Base-by-base conservation (phyloP, 2,888 invertebrate genomes). In the Panzeria rudis region DNA sequence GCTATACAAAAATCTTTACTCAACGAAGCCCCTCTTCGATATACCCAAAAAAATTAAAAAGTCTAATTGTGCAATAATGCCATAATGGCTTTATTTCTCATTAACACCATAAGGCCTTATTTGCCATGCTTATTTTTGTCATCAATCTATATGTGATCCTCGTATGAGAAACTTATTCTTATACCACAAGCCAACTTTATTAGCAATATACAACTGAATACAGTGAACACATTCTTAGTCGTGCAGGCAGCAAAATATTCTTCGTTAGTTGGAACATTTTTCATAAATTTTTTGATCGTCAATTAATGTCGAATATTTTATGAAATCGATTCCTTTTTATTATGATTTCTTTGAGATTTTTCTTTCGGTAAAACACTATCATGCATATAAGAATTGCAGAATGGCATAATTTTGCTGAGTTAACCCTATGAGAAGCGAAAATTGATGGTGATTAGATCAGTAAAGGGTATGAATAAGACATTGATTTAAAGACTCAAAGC, bases 261-360 rank as follows among this genome's bases (percentile, higher is more conserved):
- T 73, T 72, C 76, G 86, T 79, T 82, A 82, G 84, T 69, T 72
- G 80, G 88, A 89, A 88, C 89, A 90, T 90, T 89, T 91, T 90
- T 90, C 91, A 91, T 90, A 91, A 89, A 82, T 78, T 89, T 90
- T 88, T 88, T 87, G 89, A 86, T 88, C 87, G 88, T 88, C 90
- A 89, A 91, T 90, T 91, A 91, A 90, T 91, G 90, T 91, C 90
- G 87, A 89, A 90, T 90, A 90, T 88, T 89, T 90, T 90, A 87
- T 78, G 84, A 86, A 84, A 87, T 86, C 87, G 87, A 87, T 87
- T 87, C 86, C 84, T 87, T 83, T 81, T 86, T 84, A 75, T 86
- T 83, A 76, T 72, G 61, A 75, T 76, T 76, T 81, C 17, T 72
- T 71, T 84, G 15, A n/a, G 20, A 56, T 35, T 20, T 56, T 62